A percentile compares a stretch with the other conserved stretches of the same genome.
These are phyloP conservation scores for Elysia crispata DNA, from an alignment of 2,888 invertebrate species.

Conservation along the genomic window DNA sequence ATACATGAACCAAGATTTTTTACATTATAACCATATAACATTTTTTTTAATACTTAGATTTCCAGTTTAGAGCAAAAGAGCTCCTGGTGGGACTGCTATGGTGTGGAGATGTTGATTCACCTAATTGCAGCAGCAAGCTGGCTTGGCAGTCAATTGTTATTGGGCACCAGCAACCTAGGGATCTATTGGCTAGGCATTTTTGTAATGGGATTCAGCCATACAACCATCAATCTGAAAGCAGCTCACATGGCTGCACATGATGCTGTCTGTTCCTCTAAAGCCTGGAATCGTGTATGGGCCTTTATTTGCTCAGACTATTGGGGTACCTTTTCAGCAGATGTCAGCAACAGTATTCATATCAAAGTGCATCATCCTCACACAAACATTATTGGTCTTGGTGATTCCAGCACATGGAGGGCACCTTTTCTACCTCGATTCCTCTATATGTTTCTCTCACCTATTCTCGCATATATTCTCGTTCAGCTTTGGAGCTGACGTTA, in stretches of 20 bases:
- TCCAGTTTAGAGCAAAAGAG: slow-evolving; percentile 54
- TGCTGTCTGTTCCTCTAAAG: slow-evolving; percentile 55
- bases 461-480: too few relatives aligned
- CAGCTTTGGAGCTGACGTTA: too few relatives aligned
- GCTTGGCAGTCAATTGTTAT: slow-evolving; percentile 53
- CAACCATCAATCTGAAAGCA: slow-evolving; percentile 61
- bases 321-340: slow-evolving; percentile 67
- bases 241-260: slow-evolving; percentile 71
- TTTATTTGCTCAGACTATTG: slow-evolving; percentile 67
- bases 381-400: slow-evolving; percentile 75
- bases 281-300: slow-evolving; percentile 57
- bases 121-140: slow-evolving; percentile 51
- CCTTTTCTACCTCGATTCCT: slow-evolving; percentile 67
- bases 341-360: slow-evolving; percentile 69
- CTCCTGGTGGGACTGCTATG: slow-evolving; percentile 71
- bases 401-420: slow-evolving; percentile 73
- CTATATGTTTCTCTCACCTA: slow-evolving; percentile 74
- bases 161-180: slow-evolving; percentile 53
- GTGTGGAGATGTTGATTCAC: slow-evolving; percentile 66
- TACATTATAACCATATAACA: neutral
- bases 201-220: slow-evolving; percentile 66
- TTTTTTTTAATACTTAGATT: slow-evolving; percentile 24
- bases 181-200: slow-evolving; percentile 58
- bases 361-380: slow-evolving; percentile 74
- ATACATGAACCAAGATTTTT: too few relatives aligned